phyloP scores from a whole-genome alignment of 2,113 vertebrate genomes.

The Ptilonorhynchus violaceus region DNA sequence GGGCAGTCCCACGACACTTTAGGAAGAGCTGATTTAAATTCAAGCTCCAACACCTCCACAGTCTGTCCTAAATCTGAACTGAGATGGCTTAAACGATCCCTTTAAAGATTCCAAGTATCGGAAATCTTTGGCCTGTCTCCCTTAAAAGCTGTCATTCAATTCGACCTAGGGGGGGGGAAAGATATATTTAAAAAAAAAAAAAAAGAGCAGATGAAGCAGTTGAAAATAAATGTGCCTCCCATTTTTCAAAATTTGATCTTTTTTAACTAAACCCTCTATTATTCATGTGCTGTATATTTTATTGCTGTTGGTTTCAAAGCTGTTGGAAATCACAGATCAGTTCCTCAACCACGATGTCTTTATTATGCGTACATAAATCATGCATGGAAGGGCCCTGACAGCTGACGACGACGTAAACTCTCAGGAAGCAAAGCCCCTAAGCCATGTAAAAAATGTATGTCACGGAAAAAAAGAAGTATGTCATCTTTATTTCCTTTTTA shows the following conservation, averaged over 20 bases:
- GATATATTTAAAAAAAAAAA: background rate
- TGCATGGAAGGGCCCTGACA: constrained; percentile 52
- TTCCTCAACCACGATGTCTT: constrained; percentile 31
- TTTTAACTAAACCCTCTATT: constrained; percentile 15
- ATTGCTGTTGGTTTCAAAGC: constrained; percentile 37
- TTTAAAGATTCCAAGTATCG: background rate
- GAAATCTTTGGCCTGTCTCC: background rate
- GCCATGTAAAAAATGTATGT: constrained; percentile 60
- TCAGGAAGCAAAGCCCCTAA: constrained; percentile 58
- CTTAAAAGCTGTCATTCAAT: background rate
- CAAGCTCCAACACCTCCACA: background rate
- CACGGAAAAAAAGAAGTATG: constrained; percentile 1
- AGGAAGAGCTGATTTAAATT: background rate
- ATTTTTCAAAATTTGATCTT: background rate
- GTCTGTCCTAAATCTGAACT: background rate
- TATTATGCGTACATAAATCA: constrained; percentile 67
- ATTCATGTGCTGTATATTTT: constrained; percentile 28
- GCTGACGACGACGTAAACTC: constrained; percentile 32
- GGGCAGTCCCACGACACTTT: accelerated
- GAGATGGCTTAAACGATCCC: background rate
- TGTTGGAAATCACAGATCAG: constrained; percentile 50
- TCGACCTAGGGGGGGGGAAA: accelerated
- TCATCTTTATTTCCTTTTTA: constrained; percentile 49
- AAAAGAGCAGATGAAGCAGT: background rate
- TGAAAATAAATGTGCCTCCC: background rate